Base-by-base conservation (phyloP, 2,113 vertebrate genomes). In the Leptosomus discolor region DNA sequence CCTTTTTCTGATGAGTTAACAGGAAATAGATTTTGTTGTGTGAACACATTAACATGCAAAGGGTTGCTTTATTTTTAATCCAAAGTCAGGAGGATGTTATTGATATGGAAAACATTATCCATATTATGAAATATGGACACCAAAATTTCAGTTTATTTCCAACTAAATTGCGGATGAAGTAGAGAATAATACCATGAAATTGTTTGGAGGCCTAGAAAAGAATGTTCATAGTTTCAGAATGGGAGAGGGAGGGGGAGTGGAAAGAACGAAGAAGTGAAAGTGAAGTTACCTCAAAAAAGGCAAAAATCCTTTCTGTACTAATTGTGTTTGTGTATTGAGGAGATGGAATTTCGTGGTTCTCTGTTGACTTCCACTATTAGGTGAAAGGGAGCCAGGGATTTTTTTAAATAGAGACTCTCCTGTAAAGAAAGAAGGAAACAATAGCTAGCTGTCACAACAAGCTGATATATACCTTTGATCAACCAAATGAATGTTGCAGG, bases 401-500 rank as follows among this genome's bases (percentile, higher is more conserved):
- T 98, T 98, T 98, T 98, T 97, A 80, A 97, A 98, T 98, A 98
- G 98, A 99, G 98, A 98, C 97, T 95, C 98, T 98, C 97, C 98
- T 98, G 99, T 98, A 98, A 98, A 98, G 98, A 98, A 98, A 98
- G 92, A 97, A 48, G 98, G 98, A 99, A 99, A 99, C 99, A 99
- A 99, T 99, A 99, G 99, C 98, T 96, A 96, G 98, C 99, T 99
- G 99, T 99, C 99, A 98, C 98, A 95, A 94, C 96, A 85, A 93
- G 98, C 99, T 99, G 99, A 99, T 99, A 99, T 98, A 98, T 98
- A 98, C 98, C 99, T 99, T 99, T 99, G 99, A 99, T 99, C 99
- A 99, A 98, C 98, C 99, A 99, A 99, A 99, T 99, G 99, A 99
- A 99, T 99, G 99, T 99, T 99, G 99, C 99, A 99, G 99, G 99